These are phyloP conservation scores for Miichthys miiuy DNA, from an alignment of 2,797 vertebrate species.

Conservation along the genomic window DNA sequence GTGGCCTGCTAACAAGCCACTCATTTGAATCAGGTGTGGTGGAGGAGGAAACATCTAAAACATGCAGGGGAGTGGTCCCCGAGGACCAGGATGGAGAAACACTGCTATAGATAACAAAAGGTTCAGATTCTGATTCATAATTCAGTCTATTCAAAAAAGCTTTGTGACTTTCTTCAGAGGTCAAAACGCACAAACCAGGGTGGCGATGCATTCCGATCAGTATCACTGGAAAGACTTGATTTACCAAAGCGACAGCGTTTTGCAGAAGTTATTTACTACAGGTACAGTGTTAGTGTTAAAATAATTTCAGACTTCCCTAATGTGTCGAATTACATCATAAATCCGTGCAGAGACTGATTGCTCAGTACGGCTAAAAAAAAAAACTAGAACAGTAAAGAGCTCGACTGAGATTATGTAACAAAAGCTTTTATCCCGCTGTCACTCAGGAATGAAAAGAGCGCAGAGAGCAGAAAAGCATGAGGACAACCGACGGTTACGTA, in stretches of 20 bases:
- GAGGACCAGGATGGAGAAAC: too few relatives aligned
- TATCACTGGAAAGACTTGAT: not conserved
- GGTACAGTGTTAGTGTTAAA: not conserved
- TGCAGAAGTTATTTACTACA: not conserved
- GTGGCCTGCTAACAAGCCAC: too few relatives aligned
- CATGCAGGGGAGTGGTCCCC: too few relatives aligned
- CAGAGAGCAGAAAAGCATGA: constrained; percentile 16
- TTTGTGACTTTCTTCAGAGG: not conserved
- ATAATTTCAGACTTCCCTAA: not conserved
- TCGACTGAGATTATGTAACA: constrained; percentile 25
- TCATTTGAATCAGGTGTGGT: too few relatives aligned
- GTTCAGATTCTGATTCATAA: constrained; percentile 21
- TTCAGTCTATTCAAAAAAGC: not conserved
- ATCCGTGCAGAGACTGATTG: not conserved
- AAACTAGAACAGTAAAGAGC: constrained; percentile 1
- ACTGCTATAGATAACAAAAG: constrained; percentile 20
- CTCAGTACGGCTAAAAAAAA: not conserved
- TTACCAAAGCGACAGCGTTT: not conserved
- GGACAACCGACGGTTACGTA: constrained; percentile 10
- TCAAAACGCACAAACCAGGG: not conserved
- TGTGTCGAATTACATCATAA: not conserved
- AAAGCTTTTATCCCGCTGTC: constrained; percentile 29
- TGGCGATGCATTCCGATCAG: not conserved
- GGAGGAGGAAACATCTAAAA: too few relatives aligned
- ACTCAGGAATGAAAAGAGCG: constrained; percentile 26